phyloP scores from a whole-genome alignment of 92 coral and sea anemone genomes.

The Bergia sp. region DNA sequence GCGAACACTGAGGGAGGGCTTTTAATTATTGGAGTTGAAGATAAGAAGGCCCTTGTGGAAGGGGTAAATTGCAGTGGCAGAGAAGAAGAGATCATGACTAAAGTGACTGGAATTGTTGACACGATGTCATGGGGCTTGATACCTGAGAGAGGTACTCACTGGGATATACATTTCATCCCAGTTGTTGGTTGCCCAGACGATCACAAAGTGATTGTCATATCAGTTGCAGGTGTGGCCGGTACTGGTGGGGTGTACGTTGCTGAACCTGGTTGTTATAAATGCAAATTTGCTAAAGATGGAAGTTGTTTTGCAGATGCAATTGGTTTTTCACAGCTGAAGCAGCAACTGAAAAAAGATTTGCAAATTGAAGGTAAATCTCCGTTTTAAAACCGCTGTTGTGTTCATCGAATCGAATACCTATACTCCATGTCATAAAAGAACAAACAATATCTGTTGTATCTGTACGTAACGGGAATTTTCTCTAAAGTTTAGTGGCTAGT shows the following conservation, averaged over 20 bases:
- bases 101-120: neutral
- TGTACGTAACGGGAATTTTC: too few species aligned
- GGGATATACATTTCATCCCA: neutral
- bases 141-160: neutral
- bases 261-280: constrained; percentile 1
- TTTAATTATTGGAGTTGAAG: constrained; percentile 1
- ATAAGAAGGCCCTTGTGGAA: neutral
- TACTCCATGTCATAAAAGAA: too few species aligned
- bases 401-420: too few species aligned
- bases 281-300: neutral
- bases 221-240: neutral
- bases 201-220: constrained; percentile 3
- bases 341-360: neutral
- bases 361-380: too few species aligned
- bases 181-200: neutral
- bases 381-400: too few species aligned
- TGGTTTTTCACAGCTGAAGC: neutral
- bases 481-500: too few species aligned
- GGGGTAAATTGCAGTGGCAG: neutral
- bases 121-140: constrained; percentile 1
- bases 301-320: neutral
- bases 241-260: constrained; percentile 15
- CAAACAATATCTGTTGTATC: too few species aligned
- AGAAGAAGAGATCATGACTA: neutral
- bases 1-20: constrained; percentile 35